Percentiles rank a stretch among this genome's conserved stretches.
Conservation (phyloP, 2,113 vertebrate genomes). For the Pachypanchax playfairii region DNA sequence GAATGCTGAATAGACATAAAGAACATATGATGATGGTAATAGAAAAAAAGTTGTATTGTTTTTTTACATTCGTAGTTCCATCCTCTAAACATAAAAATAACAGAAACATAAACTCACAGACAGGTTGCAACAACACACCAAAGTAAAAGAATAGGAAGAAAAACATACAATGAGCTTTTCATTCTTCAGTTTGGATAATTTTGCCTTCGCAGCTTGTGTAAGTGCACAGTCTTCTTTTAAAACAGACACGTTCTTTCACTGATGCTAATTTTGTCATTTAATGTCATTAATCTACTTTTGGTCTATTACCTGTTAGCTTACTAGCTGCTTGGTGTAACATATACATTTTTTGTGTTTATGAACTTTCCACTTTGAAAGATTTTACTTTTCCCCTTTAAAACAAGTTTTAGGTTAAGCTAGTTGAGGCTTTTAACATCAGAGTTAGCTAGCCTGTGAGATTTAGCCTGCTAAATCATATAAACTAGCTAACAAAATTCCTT, state of each 20-base stretch:
- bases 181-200: slow-evolving; percentile 52
- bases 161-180: slow-evolving; percentile 27
- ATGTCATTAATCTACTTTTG: too few species aligned
- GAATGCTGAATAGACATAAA: slow-evolving; percentile 53
- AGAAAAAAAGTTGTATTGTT: slow-evolving; percentile 12
- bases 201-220: slow-evolving; percentile 21
- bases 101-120: not conserved
- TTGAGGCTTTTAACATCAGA: too few species aligned
- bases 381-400: too few species aligned
- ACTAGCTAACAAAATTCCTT: too few species aligned
- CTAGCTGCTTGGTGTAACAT: too few species aligned
- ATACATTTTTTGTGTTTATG: too few species aligned
- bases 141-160: slow-evolving; percentile 9
- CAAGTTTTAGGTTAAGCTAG: too few species aligned
- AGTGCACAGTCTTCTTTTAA: slow-evolving; percentile 28
- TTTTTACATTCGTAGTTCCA: slow-evolving; percentile 64
- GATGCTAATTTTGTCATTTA: too few species aligned
- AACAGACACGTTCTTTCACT: slow-evolving; percentile 12
- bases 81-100: slow-evolving; percentile 35
- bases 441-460: too few species aligned
- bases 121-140: slow-evolving; percentile 7
- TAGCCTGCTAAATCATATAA: too few species aligned
- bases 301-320: too few species aligned
- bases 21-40: slow-evolving; percentile 40
- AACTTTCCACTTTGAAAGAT: too few species aligned